A percentile compares a stretch with the other conserved stretches of the same genome.
These are phyloP conservation scores for Tipula lateralis DNA, from an alignment of 2,888 invertebrate species.

Conservation along the genomic window DNA sequence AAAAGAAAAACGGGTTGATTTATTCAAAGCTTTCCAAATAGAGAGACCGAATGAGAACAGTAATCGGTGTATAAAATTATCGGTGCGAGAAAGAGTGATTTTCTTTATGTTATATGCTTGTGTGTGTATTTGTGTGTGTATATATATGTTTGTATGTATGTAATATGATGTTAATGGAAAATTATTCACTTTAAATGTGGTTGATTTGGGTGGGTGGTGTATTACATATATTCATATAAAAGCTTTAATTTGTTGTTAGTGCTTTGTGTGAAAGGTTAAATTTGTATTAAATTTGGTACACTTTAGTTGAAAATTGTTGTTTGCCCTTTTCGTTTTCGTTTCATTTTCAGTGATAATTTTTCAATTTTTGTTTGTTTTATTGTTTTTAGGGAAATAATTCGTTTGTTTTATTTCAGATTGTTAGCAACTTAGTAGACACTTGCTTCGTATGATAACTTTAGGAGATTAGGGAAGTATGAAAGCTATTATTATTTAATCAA, in stretches of 20 bases:
- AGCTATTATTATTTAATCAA: not conserved
- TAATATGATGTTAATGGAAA: not conserved
- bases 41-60: not conserved
- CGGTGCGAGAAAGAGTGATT: not conserved
- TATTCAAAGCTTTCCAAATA: too few species aligned
- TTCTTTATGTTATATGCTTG: not conserved
- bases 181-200: constrained; percentile 11
- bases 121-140: not conserved
- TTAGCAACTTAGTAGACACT: not conserved
- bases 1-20: too few species aligned
- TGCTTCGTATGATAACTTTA: not conserved
- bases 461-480: not conserved
- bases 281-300: constrained; percentile 24
- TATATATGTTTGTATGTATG: not conserved
- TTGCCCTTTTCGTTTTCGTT: constrained; percentile 19
- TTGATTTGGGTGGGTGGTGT: constrained; percentile 19
- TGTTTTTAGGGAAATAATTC: not conserved
- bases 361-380: not conserved
- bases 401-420: not conserved
- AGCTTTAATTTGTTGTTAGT: constrained; percentile 15
- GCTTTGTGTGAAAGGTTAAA: constrained; percentile 1
- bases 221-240: not conserved
- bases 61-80: not conserved
- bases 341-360: constrained; percentile 1
- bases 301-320: constrained; percentile 24